Evolutionary conservation across 2,888 invertebrate genomes (phyloP), one percentile per base, ranked within the genome.

Genomic region (Ephialtes manifestator): DNA sequence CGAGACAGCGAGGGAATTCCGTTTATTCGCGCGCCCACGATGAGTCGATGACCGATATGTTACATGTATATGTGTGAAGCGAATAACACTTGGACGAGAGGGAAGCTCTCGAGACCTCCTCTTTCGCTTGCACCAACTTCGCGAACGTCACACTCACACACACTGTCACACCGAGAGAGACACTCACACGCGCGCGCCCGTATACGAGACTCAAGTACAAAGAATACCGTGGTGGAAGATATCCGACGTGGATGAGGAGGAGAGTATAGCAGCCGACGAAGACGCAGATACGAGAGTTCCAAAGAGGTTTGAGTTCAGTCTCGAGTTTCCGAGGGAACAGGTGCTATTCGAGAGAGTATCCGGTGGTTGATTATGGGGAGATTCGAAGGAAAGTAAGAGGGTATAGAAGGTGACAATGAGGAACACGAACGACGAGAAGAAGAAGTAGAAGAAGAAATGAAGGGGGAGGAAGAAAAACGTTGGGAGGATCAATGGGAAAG

Each of bases 41-140:
- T 43, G 67, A 81, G 76, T 72, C 77, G 76, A 81, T 71, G 70
- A 72, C 46, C 71, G 71, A 72, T 55, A 48, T 81, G 18, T 60
- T 48, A 60, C 58, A 35, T 70, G 15, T 70, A 39, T 65, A 67
- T 74, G 55, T 35, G 67, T 28, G 65, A 15, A 28, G 68, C 5
- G 15, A 48, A 71, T 24, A 46, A 46, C 65, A 75, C 75, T 70
- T 35, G 43, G 11, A 78, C 60, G 70, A 53, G 39, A 31, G 55
- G 48, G 35, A 43, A 31, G 51, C 43, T 53, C 65, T 65, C 65
- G 43, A 28, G 58, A 60, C 39, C 48, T 75, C 18, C 46, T 75
- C 18, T 28, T 51, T 63, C 31, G 48, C 31, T 18, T 20, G 48
- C 74, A 35, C 74, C 24, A 31, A 60, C 60, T 72, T 13, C 24